phyloP scores from a whole-genome alignment of 2,888 invertebrate genomes.

The Habrosyne pyritoides region DNA sequence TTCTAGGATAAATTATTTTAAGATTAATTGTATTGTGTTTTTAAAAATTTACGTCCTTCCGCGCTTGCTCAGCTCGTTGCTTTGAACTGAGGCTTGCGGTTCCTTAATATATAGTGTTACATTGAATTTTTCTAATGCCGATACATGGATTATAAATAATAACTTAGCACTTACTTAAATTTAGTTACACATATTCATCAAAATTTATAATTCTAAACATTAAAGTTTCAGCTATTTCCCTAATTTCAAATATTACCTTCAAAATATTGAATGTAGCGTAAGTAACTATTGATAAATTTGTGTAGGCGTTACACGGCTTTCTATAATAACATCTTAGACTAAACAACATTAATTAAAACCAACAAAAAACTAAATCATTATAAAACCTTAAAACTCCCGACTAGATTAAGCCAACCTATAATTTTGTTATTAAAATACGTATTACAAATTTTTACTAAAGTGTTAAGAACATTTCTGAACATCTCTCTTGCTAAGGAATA shows the following conservation, averaged over 20 bases:
- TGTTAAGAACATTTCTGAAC: slow-evolving; percentile 43
- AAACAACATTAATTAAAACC: not conserved
- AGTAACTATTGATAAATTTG: not conserved
- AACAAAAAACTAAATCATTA: slow-evolving; percentile 16
- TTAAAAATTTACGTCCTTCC: too few species aligned
- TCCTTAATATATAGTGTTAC: too few species aligned
- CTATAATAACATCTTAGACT: not conserved
- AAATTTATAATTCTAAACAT: too few species aligned
- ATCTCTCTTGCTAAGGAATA: slow-evolving; percentile 27
- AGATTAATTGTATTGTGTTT: too few species aligned
- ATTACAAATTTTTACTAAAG: slow-evolving; percentile 45
- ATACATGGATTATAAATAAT: too few species aligned
- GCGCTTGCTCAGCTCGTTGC: too few species aligned
- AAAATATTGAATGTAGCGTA: not conserved
- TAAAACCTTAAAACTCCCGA: slow-evolving; percentile 14
- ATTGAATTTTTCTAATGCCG: too few species aligned
- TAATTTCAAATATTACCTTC: too few species aligned
- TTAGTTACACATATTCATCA: too few species aligned
- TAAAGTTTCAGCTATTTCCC: not conserved
- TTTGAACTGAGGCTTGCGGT: too few species aligned
- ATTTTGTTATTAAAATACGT: slow-evolving; percentile 55
- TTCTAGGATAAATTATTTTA: too few species aligned
- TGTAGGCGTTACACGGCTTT: not conserved
- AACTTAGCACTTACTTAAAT: too few species aligned
- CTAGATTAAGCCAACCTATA: slow-evolving; percentile 34